A percentile compares a stretch with the other conserved stretches of the same genome.
These are phyloP conservation scores for Acanthurus lineatus DNA, from an alignment of 2,797 vertebrate species.

Conservation along the genomic window DNA sequence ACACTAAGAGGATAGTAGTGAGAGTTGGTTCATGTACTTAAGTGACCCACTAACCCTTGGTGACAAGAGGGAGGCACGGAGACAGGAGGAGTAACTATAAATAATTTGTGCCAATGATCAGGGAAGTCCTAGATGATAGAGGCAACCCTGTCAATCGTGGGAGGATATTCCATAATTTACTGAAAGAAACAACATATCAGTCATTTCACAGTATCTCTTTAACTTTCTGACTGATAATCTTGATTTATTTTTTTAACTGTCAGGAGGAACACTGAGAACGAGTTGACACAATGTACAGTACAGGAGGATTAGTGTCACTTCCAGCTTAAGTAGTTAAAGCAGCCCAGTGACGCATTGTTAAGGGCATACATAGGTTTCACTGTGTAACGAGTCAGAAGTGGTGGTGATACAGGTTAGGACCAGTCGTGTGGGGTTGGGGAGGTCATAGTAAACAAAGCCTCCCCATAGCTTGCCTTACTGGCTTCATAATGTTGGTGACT, in stretches of 20 bases:
- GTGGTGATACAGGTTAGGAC: constrained; percentile 15
- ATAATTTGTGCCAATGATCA: constrained; percentile 12
- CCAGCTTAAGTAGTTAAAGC: constrained; percentile 13
- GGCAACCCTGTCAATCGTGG: neutral
- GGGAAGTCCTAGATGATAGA: neutral
- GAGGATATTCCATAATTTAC: neutral
- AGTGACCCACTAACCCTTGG: constrained; percentile 41
- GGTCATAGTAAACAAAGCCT: constrained; percentile 15
- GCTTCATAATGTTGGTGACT: constrained; percentile 5
- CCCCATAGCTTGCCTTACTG: neutral
- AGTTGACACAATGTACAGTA: neutral
- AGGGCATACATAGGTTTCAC: neutral
- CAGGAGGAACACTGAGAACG: neutral
- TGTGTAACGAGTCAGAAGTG: neutral
- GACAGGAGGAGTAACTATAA: neutral
- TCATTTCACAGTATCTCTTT: neutral
- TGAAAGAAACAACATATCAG: neutral
- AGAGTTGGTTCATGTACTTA: constrained; percentile 30
- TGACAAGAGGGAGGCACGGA: constrained; percentile 5
- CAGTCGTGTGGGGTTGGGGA: neutral
- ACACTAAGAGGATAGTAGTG: neutral
- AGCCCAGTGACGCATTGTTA: neutral
- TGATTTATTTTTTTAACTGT: neutral
- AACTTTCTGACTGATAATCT: constrained; percentile 10
- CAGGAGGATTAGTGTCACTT: constrained; percentile 10